These are phyloP conservation scores for Miniopterus natalensis DNA, from an alignment of 2,113 vertebrate genomes.

Conservation along the genomic window DNA sequence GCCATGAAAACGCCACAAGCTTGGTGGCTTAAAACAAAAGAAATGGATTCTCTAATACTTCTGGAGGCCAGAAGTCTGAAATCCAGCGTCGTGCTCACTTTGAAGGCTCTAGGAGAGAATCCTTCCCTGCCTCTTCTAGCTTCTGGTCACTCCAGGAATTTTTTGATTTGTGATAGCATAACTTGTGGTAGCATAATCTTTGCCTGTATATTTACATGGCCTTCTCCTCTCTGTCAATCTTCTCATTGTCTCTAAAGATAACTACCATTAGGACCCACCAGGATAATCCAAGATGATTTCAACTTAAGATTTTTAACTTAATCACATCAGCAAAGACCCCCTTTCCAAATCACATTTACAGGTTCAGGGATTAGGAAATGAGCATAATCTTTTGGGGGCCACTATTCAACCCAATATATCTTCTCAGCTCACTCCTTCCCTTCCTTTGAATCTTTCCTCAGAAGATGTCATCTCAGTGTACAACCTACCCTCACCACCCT, in stretches of 20 bases:
- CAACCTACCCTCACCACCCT: not conserved
- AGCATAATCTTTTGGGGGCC: not conserved
- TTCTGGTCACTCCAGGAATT: not conserved
- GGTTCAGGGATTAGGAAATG: not conserved
- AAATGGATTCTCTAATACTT: not conserved
- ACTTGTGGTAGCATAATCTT: not conserved
- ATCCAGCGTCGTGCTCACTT: not conserved
- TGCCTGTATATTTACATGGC: not conserved
- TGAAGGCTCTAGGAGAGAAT: not conserved
- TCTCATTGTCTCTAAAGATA: not conserved
- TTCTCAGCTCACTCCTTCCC: constrained; percentile 8
- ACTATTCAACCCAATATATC: not conserved
- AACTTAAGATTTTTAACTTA: constrained; percentile 52
- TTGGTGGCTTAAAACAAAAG: constrained; percentile 25
- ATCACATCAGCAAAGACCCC: not conserved
- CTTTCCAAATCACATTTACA: not conserved
- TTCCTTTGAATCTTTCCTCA: constrained; percentile 32
- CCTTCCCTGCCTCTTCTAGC: not conserved
- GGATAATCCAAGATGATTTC: not conserved
- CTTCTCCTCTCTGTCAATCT: not conserved
- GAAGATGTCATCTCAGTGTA: not conserved
- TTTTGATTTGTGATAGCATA: not conserved
- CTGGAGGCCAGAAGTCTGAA: not conserved
- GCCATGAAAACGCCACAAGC: not conserved
- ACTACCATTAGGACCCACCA: not conserved